phyloP scores from a whole-genome alignment of 2,888 invertebrate species.

The Calameuta filiformis region DNA sequence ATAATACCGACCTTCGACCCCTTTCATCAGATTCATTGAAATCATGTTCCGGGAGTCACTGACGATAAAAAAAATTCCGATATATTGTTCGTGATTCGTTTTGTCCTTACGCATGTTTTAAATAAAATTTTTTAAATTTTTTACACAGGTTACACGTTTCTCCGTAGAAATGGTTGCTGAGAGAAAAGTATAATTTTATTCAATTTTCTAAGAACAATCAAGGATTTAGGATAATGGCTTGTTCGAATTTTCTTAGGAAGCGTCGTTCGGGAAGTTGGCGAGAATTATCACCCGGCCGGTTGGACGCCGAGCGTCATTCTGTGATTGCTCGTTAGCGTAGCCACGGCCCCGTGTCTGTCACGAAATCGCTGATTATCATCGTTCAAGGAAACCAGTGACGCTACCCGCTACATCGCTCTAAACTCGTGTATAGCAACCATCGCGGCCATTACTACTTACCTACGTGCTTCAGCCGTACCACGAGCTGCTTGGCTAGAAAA shows the following conservation, averaged over 20 bases:
- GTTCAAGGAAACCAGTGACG: slow-evolving; percentile 64
- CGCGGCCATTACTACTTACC: slow-evolving; percentile 55
- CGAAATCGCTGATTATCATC: slow-evolving; percentile 67
- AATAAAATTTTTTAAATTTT: neutral
- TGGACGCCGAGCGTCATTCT: slow-evolving; percentile 34
- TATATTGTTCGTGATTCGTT: neutral
- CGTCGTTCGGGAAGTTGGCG: slow-evolving; percentile 5
- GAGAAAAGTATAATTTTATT: neutral
- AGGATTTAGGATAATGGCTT: slow-evolving; percentile 53
- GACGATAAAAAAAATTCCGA: neutral
- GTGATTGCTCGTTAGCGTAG: slow-evolving; percentile 66
- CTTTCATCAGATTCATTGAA: neutral
- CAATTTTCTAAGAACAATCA: slow-evolving; percentile 47
- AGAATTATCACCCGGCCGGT: slow-evolving; percentile 21
- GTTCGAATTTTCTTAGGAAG: slow-evolving; percentile 12
- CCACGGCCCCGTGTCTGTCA: slow-evolving; percentile 67
- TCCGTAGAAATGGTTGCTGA: neutral
- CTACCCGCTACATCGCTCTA: slow-evolving; percentile 44
- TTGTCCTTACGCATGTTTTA: neutral
- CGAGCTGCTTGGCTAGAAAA: slow-evolving; percentile 47
- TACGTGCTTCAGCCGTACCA: slow-evolving; percentile 30
- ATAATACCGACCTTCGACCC: neutral
- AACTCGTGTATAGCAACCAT: slow-evolving; percentile 51
- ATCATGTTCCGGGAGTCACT: neutral
- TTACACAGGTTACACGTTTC: neutral